Base-by-base conservation (phyloP, 2,888 invertebrate species). In the Calephelis perditalis region DNA sequence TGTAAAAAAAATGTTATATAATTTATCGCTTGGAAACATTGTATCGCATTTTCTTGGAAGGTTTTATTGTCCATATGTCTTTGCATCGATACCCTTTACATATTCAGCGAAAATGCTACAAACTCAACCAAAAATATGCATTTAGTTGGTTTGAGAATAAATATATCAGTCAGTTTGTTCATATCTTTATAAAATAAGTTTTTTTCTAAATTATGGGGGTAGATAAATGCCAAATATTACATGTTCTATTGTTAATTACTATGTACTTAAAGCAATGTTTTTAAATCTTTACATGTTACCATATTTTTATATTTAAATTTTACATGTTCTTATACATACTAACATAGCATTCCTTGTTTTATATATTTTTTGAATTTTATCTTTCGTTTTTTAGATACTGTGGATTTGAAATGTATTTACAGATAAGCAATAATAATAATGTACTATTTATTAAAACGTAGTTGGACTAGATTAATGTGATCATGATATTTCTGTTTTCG, bases 321-420 rank as follows among this genome's bases (percentile, higher is more conserved):
- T 65, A 67, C 65, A 67, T 67, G 67, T 65, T 68, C 36, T 26
- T 63, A 63, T 56, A 56, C 26, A 37, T 60, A 56, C 54, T 52
- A 9, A 58, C 58, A 59, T 65, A 61, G 54, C 67, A 67, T 70
- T 64, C 59, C 59, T 56, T 43, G 43, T 37, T 54, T 49, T 37
- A 52, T 55, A 56, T 56, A 58, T 49, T 47, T 47, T 47, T 47
- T 47, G 12, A 8, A 47, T 47, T 49, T 49, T 49, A 49, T 49
- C 15, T 9, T 49, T 7, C n/a, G 15, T 15, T 47, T 47, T 49
- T 26, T 49, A 6, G 10, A 49, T 10, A 49, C 15, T 9, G 9
- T 10, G 26, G 8, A 49, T 26, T 49, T 26, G 12, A 49, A 40
- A 40, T 47, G 12, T 15, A 15, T 9, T 47, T 12, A 7, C 15